Percentiles rank a stretch among this genome's conserved stretches.
These are phyloP conservation scores for Uromys caudimaculatus DNA, from an alignment of 2,797 vertebrate genomes.

Conservation along the genomic window DNA sequence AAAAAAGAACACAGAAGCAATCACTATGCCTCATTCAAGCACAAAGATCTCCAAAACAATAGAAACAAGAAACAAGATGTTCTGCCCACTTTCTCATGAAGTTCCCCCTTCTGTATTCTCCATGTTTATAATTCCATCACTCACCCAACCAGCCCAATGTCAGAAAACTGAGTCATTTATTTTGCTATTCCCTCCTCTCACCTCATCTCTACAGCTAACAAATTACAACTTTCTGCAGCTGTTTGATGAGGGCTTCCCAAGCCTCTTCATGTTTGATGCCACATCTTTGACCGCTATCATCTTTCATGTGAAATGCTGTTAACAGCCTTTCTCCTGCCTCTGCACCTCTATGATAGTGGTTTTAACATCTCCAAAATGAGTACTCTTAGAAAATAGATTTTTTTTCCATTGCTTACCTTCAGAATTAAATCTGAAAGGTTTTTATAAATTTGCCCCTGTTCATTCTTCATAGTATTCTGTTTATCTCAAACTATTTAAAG, in stretches of 20 bases:
- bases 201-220: neutral
- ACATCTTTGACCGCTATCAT: neutral
- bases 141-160: neutral
- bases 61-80: conserved; percentile 14
- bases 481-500: conserved; percentile 30
- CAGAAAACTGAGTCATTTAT: neutral
- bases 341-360: neutral
- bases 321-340: neutral
- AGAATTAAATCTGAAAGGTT: neutral
- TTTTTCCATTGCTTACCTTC: neutral
- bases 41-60: conserved; percentile 10
- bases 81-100: neutral
- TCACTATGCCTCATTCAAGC: conserved; percentile 1
- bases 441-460: neutral
- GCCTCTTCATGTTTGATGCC: neutral
- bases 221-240: neutral
- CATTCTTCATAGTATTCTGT: neutral
- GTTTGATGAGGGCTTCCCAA: neutral
- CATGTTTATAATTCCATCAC: neutral
- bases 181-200: neutral
- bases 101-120: neutral
- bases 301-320: neutral
- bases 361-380: neutral
- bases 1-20: conserved; percentile 48
- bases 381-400: neutral